These are phyloP conservation scores for Cottus gobio DNA, from an alignment of 2,113 vertebrate genomes.

Conservation along the genomic window DNA sequence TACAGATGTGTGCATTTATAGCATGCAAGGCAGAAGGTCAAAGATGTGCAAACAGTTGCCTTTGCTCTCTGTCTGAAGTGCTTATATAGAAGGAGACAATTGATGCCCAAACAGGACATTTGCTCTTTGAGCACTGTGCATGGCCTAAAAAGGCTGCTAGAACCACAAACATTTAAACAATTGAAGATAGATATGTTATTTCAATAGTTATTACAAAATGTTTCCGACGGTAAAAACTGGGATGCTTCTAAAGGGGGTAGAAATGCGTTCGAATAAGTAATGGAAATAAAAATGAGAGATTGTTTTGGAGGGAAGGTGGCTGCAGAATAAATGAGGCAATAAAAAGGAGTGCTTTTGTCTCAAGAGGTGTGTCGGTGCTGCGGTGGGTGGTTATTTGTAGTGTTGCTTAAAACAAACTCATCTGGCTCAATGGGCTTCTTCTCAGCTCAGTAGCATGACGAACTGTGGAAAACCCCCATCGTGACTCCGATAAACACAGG, in stretches of 20 bases:
- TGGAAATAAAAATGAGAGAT: conserved; percentile 18
- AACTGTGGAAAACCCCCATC: conserved; percentile 35
- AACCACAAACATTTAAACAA: not conserved
- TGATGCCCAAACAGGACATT: not conserved
- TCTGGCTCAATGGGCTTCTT: conserved; percentile 30
- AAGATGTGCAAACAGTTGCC: not conserved
- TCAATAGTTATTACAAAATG: not conserved
- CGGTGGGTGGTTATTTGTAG: conserved; percentile 38
- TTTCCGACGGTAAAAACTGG: not conserved
- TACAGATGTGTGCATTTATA: not conserved
- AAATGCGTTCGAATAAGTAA: not conserved
- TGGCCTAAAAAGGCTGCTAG: not conserved
- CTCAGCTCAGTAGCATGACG: conserved; percentile 21
- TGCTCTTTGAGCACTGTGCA: not conserved
- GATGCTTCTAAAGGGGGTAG: not conserved
- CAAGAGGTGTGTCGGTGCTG: conserved; percentile 35
- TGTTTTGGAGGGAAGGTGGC: conserved; percentile 18
- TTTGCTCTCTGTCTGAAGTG: not conserved
- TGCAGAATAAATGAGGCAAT: conserved; percentile 45
- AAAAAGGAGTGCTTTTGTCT: conserved; percentile 12
- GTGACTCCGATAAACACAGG: conserved; percentile 51
- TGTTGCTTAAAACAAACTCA: conserved; percentile 47
- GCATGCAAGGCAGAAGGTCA: not conserved
- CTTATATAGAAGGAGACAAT: not conserved
- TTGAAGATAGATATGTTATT: not conserved